These are phyloP conservation scores for Turnix velox DNA, from an alignment of 2,113 vertebrate species.

Conservation along the genomic window DNA sequence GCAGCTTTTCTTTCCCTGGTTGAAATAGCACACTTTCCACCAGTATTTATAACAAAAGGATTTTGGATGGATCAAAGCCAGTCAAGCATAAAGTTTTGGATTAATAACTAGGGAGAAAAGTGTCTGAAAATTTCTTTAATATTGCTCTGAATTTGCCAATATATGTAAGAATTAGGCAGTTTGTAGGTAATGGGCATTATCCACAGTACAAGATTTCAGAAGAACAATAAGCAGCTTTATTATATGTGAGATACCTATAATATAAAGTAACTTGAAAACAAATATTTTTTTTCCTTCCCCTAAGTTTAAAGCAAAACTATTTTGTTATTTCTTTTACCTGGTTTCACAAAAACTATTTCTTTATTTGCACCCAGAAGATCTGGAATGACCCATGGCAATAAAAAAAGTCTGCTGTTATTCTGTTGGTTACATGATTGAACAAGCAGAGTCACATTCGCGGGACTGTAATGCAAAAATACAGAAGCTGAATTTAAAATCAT, in stretches of 20 bases:
- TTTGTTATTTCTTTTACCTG: background rate
- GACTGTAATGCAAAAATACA: background rate
- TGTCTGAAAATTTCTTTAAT: background rate
- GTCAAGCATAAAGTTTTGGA: background rate
- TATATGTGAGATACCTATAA: background rate
- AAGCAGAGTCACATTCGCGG: background rate
- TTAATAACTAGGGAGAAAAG: background rate
- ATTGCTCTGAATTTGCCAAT: background rate
- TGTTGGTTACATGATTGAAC: background rate
- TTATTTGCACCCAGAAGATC: background rate
- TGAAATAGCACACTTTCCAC: background rate
- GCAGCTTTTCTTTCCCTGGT: background rate
- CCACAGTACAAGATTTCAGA: background rate
- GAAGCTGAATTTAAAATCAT: background rate
- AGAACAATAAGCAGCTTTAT: background rate
- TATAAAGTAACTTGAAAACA: background rate
- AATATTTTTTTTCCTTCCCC: rapidly evolving
- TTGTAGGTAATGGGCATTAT: background rate
- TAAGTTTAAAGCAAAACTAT: background rate
- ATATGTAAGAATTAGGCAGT: background rate
- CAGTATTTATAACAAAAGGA: background rate
- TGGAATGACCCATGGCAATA: background rate
- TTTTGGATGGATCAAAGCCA: background rate
- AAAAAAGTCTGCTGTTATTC: background rate
- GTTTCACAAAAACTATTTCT: background rate